These are phyloP conservation scores for Origma solitaria DNA, from an alignment of 2,113 vertebrate species.

Conservation along the genomic window DNA sequence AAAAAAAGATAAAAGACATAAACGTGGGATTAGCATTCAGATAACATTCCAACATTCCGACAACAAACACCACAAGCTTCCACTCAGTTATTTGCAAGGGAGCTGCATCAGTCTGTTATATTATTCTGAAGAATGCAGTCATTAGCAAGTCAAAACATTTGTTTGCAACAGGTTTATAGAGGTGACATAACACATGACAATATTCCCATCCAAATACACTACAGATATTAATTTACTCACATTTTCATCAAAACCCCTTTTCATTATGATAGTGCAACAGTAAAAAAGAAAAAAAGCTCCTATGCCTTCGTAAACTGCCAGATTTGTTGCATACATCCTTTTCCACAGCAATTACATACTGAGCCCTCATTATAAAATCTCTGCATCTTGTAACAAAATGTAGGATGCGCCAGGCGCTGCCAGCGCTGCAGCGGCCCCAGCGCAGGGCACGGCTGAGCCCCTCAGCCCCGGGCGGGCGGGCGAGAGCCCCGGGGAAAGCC, in stretches of 20 bases:
- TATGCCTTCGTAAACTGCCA: neutral
- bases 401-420: neutral
- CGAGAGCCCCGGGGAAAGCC: neutral
- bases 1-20: neutral
- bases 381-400: neutral
- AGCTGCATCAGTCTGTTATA: neutral
- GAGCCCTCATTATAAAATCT: neutral
- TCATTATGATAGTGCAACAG: neutral
- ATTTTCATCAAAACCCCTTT: neutral
- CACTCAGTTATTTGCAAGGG: neutral
- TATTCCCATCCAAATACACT: neutral
- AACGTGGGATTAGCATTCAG: neutral
- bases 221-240: neutral
- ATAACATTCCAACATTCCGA: neutral
- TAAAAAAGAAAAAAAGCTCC: neutral
- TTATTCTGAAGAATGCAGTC: neutral
- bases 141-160: neutral
- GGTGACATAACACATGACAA: rapidly evolving
- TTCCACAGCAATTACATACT: neutral
- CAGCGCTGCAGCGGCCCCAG: neutral
- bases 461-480: neutral
- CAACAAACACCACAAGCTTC: neutral
- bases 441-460: neutral
- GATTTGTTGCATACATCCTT: neutral
- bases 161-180: neutral